Evolutionary conservation across 2,797 vertebrate species (phyloP), one percentile per base, ranked within the genome.

Genomic region (Sebastes miniatus): DNA sequence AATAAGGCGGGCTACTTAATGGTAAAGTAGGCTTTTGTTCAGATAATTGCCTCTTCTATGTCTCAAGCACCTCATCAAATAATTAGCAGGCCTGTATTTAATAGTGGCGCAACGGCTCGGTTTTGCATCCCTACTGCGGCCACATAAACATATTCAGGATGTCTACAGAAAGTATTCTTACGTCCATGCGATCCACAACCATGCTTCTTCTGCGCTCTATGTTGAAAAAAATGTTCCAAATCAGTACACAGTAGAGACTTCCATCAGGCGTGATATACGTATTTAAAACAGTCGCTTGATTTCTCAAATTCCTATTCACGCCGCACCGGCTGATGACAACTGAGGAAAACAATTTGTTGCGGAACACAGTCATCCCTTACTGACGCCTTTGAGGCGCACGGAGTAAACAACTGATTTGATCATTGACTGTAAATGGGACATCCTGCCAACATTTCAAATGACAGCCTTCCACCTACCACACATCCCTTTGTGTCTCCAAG

Each of bases 391-490:
- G 80, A 87, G 82, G 52, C 77, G 79, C 61, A n/a, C 62, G 47
- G 80, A 83, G 87, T 87, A 94, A 96, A 94, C 94, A 94, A 89
- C 92, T 92, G 93, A 95, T 95, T 94, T 92, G 85, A 93, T 91
- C 90, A 75, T 29, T 47, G 67, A 89, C 72, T 81, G 87, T 95
- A 91, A 93, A 82, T 89, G 86, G 90, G 91, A 95, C 59, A 88
- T 94, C 93, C 93, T 91, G 90, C 68, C 85, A 78, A 56, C 81
- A 87, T 85, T 88, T 91, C 82, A 87, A 88, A 89, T 82, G 87
- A 92, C 85, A 88, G 80, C 29, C 80, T 88, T 89, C 91, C 83
- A 81, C 63, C 78, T 79, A 87, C 77, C 82, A 90, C 79, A 88
- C 85, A 85, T 88, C 79, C 73, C 70, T 43, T 83, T 83, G 68